Conservation (phyloP, 2,888 invertebrate species). For the Chrysolina americana region DNA sequence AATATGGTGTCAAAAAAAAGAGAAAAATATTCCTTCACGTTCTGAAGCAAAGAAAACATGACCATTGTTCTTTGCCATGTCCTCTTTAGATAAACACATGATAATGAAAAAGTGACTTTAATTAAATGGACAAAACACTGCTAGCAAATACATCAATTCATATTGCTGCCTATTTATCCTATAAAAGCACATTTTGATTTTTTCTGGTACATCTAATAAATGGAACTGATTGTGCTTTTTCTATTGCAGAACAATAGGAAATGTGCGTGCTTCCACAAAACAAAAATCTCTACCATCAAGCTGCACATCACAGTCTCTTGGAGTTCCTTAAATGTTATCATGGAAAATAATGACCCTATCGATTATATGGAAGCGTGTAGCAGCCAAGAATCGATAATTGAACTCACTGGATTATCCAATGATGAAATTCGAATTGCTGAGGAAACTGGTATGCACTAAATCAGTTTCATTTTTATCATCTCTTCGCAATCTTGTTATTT, state of each 20-base stretch:
- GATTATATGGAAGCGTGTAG: background rate
- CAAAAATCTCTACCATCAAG: background rate
- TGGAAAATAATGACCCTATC: background rate
- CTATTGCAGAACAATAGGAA: conserved; percentile 21
- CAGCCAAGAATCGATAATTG: background rate
- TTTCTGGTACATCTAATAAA: background rate
- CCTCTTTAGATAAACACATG: conserved; percentile 7
- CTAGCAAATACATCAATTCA: background rate
- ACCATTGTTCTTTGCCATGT: background rate
- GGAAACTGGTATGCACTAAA: background rate
- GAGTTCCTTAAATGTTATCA: conserved; percentile 2
- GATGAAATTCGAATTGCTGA: background rate
- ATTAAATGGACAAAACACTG: background rate
- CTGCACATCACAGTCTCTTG: background rate
- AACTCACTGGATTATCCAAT: background rate
- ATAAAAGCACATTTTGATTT: background rate
- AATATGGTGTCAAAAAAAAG: conserved; percentile 1
- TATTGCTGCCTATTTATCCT: background rate
- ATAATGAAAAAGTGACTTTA: conserved; percentile 16
- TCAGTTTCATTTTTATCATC: background rate
- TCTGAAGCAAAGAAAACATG: conserved; percentile 13
- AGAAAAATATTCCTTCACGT: background rate
- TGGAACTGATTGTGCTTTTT: background rate
- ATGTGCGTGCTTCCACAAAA: background rate
- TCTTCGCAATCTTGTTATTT: background rate